Percentiles rank a stretch among this genome's conserved stretches.
Conservation (phyloP, 2,113 vertebrate genomes). For the Rostratula benghalensis region DNA sequence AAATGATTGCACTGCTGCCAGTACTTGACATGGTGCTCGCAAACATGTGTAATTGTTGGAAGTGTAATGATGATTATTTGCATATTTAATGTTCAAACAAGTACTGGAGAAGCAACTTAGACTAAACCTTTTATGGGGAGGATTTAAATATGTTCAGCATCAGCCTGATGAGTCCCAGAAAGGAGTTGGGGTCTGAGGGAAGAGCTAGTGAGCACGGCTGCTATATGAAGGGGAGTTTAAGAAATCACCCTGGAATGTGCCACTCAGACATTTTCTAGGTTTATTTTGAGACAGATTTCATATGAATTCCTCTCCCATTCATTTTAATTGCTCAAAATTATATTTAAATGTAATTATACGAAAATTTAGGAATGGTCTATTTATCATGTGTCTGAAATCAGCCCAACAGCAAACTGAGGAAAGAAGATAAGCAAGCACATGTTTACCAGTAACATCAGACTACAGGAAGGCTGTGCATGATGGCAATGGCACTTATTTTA, state of each 20-base stretch:
- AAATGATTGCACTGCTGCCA: slow-evolving; percentile 84
- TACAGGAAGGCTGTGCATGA: not conserved
- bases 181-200: slow-evolving; percentile 46
- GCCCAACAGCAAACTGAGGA: slow-evolving; percentile 27
- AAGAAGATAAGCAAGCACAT: slow-evolving; percentile 31
- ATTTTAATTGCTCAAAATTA: slow-evolving; percentile 63
- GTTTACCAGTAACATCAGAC: slow-evolving; percentile 27
- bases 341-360: slow-evolving; percentile 41
- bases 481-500: not conserved
- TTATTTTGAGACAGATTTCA: slow-evolving; percentile 57
- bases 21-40: slow-evolving; percentile 84
- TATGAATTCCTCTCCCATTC: slow-evolving; percentile 48
- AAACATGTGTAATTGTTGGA: slow-evolving; percentile 88
- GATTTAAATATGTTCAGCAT: slow-evolving; percentile 77
- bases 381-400: slow-evolving; percentile 59
- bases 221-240: slow-evolving; percentile 20
- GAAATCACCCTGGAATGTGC: not conserved
- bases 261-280: not conserved
- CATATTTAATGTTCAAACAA: slow-evolving; percentile 88
- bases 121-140: slow-evolving; percentile 78
- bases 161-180: slow-evolving; percentile 72
- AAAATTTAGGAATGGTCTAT: slow-evolving; percentile 56
- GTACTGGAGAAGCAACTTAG: slow-evolving; percentile 80
- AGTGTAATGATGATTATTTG: slow-evolving; percentile 88
- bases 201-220: slow-evolving; percentile 36